These are phyloP conservation scores for Labeo catla DNA, from an alignment of 2,113 vertebrate genomes.

Conservation along the genomic window DNA sequence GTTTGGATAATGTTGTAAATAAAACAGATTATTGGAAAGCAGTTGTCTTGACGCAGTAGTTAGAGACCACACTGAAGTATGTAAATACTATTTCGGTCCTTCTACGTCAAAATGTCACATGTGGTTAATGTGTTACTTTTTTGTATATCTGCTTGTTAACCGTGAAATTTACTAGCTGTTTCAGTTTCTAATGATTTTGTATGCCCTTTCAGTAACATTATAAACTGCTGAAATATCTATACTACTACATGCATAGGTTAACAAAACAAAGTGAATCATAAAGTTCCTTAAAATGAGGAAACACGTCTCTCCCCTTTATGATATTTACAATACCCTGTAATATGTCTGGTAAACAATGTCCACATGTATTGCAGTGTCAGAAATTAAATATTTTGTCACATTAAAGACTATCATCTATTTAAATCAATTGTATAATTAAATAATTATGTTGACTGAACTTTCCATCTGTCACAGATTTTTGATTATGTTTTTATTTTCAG, in stretches of 20 bases:
- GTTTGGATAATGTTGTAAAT: neutral
- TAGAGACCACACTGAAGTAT: neutral
- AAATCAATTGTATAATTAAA: neutral
- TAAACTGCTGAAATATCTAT: neutral
- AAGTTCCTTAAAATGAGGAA: neutral
- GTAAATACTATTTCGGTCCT: neutral
- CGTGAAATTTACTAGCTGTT: neutral
- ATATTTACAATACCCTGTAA: neutral
- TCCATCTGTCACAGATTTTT: no score
- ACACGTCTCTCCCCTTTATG: neutral
- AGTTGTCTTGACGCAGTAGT: neutral
- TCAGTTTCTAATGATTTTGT: neutral
- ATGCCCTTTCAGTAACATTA: neutral
- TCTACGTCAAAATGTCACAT: neutral
- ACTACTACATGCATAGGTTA: neutral
- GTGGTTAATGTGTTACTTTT: neutral
- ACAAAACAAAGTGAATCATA: neutral
- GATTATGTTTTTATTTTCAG: neutral
- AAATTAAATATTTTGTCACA: neutral
- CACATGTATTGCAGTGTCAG: neutral
- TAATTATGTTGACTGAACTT: neutral
- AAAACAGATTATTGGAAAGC: neutral
- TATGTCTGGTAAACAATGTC: neutral
- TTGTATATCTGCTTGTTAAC: neutral
- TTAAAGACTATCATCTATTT: neutral